Evolutionary conservation across 2,888 invertebrate species (phyloP), one percentile per base, ranked within the genome.

Genomic region (Himalopsyche anomala): DNA sequence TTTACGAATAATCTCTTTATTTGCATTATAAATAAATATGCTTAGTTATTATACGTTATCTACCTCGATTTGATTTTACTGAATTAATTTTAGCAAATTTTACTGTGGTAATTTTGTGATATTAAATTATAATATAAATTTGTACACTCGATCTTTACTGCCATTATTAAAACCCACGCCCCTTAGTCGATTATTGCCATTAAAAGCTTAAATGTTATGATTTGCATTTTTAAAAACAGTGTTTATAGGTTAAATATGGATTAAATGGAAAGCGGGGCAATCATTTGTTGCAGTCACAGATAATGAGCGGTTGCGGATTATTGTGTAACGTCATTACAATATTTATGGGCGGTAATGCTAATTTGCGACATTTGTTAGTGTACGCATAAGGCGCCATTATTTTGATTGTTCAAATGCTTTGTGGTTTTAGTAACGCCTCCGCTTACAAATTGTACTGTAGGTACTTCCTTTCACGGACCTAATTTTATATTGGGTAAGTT

Each of bases 161-260:
- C n/a, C 62, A 62, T 62, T 28, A 62, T 62, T n/a, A 62, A 62
- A 62, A 19, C 62, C 62, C 62, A 62, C 62, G 28, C n/a, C 19
- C 62, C 28, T 0, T 11, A 8, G 62, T 62, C 62, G 62, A 62
- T 62, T 62, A 62, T 8, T 28, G 62, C 62, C 62, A 62, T 28
- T 62, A n/a, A 62, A n/a, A 62, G 62, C 62, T 62, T 62, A 62
- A 62, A 62, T 62, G 28, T 62, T 62, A 28, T 62, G n/a, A 62
- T 62, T 62, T 62, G 62, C 62, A 62, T 62, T 62, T 2, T n/a
- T 1, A 11, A 62, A 62, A 62, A 62, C 19, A 19, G 74, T 74
- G 74, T 74, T 36, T 38, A 74, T 74, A 74, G 19, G 74, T 74
- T 28, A 74, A 74, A 74, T 36, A 38, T 74, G 74, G 36, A 74